phyloP scores from a whole-genome alignment of 2,113 vertebrate genomes.

The Eulemur rufifrons region DNA sequence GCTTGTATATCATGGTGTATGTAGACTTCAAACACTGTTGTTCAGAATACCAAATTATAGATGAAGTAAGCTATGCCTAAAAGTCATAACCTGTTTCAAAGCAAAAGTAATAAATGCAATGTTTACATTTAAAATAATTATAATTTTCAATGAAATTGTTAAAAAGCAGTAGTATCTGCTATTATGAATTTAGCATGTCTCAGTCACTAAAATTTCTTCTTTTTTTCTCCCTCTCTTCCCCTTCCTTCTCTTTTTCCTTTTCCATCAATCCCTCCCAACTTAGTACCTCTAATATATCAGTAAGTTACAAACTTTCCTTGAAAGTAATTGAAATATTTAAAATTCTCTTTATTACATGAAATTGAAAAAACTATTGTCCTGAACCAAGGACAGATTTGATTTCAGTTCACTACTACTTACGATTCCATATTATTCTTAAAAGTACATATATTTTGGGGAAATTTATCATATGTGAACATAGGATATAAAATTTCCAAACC shows the following conservation, averaged over 20 bases:
- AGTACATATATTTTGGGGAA: not conserved
- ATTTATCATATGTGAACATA: not conserved
- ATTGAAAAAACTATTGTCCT: not conserved
- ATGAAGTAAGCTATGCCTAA: not conserved
- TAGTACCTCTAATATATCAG: not conserved
- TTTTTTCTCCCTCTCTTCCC: not conserved
- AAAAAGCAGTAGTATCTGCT: not conserved
- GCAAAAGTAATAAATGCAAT: not conserved
- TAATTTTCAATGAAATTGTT: not conserved
- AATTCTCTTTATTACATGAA: not conserved
- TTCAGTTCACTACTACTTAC: not conserved
- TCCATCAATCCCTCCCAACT: not conserved
- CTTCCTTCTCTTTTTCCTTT: not conserved
- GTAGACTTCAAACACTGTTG: not conserved
- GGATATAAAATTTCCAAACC: not conserved
- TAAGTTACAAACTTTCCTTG: not conserved
- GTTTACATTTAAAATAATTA: not conserved
- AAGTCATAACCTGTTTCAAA: not conserved
- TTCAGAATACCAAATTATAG: not conserved
- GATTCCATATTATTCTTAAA: not conserved
- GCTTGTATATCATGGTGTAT: not conserved
- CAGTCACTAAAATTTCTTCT: not conserved
- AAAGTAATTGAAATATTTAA: slow-evolving; percentile 2
- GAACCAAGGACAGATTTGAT: not conserved
- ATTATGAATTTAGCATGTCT: not conserved